Conservation (phyloP, 2,113 vertebrate species). For the Hemibagrus wyckioides region DNA sequence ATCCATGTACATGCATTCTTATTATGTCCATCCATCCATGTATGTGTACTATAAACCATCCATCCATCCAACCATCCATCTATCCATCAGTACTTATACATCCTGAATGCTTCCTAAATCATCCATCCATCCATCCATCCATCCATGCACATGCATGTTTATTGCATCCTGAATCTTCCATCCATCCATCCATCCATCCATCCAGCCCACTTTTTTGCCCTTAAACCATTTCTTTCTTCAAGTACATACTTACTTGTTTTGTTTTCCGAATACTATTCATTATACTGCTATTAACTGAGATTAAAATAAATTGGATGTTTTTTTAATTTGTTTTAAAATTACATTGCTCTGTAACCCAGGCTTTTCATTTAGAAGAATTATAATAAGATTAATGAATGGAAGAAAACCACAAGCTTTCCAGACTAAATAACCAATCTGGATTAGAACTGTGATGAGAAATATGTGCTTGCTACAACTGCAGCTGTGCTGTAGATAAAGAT, state of each 20-base stretch:
- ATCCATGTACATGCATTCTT: neutral
- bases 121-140: neutral
- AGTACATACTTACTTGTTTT: neutral
- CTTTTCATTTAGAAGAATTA: neutral
- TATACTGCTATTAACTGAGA: neutral
- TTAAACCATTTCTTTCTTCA: neutral
- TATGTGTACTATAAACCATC: neutral
- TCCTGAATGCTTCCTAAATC: neutral
- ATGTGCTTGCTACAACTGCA: neutral
- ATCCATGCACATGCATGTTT: neutral
- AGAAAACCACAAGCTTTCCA: neutral
- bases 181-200: neutral
- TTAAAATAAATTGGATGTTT: neutral
- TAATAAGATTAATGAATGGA: slow-evolving; percentile 15
- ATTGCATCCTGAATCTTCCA: too few species aligned
- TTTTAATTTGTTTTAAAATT: neutral
- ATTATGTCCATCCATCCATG: neutral
- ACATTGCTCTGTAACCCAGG: neutral
- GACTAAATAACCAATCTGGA: neutral
- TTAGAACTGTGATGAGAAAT: slow-evolving; percentile 16
- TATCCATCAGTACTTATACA: neutral
- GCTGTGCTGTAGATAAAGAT: slow-evolving; percentile 6
- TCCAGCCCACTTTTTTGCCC: neutral
- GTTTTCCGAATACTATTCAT: neutral
- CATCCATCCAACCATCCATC: neutral